Evolutionary conservation across 1,140 invertebrate species (phyloP).

Genomic region (Portunus trituberculatus): DNA sequence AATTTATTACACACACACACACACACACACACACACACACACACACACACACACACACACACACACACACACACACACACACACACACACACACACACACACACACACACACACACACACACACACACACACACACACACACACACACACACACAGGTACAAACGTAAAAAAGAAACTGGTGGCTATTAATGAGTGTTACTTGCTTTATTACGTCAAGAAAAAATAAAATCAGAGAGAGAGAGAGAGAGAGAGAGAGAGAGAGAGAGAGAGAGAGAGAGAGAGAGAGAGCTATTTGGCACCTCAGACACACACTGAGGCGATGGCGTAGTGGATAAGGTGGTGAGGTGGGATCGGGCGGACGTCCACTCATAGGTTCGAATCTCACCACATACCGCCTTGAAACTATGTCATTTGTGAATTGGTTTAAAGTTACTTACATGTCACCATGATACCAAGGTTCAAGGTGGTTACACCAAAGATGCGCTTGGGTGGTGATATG

Average conservation of each 20-base stretch:
- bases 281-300: neutral
- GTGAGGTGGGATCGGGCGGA: too few relatives aligned
- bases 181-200: neutral
- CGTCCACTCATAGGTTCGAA: too few relatives aligned
- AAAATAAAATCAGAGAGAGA: neutral
- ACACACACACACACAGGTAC: neutral
- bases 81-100: neutral
- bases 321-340: too few relatives aligned
- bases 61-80: neutral
- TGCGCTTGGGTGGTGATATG: too few relatives aligned
- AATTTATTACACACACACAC: neutral
- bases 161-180: neutral
- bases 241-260: constrained; percentile 37
- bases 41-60: neutral
- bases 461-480: too few relatives aligned
- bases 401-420: too few relatives aligned
- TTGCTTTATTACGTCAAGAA: neutral
- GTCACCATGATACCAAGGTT: too few relatives aligned
- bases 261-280: neutral
- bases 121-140: neutral
- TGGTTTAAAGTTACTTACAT: too few relatives aligned
- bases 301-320: too few relatives aligned
- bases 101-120: neutral
- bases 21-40: neutral
- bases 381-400: too few relatives aligned